These are phyloP conservation scores for Whitmania pigra DNA, from an alignment of 1,140 invertebrate genomes.

Conservation along the genomic window DNA sequence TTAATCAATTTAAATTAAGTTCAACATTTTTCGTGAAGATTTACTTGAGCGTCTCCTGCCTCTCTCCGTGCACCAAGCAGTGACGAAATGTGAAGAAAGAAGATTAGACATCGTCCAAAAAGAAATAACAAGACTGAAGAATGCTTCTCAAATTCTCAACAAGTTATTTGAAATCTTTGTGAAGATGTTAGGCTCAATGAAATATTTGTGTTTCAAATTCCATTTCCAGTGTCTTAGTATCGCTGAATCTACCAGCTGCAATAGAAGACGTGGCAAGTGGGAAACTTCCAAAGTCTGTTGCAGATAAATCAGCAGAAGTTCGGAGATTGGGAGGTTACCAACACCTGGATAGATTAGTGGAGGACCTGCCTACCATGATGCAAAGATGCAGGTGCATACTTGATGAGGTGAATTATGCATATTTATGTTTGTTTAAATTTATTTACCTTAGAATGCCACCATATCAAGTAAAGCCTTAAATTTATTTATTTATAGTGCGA, in stretches of 20 bases:
- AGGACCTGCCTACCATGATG: slow-evolving; percentile 75
- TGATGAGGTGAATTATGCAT: slow-evolving; percentile 56
- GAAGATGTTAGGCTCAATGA: not conserved
- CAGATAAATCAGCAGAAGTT: slow-evolving; percentile 64
- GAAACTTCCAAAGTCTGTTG: slow-evolving; percentile 70
- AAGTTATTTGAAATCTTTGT: slow-evolving; percentile 45
- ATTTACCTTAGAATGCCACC: too few relatives aligned
- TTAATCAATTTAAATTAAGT: not conserved
- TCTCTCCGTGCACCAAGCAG: slow-evolving; percentile 72
- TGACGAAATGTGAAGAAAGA: slow-evolving; percentile 66
- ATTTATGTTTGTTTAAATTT: not conserved
- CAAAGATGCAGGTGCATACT: slow-evolving; percentile 87
- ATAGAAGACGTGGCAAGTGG: slow-evolving; percentile 70
- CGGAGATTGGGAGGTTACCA: slow-evolving; percentile 41
- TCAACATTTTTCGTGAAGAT: slow-evolving; percentile 45
- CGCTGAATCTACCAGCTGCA: slow-evolving; percentile 87
- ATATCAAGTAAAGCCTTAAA: too few relatives aligned
- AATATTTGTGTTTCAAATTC: not conserved
- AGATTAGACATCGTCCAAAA: slow-evolving; percentile 63
- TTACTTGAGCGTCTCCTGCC: slow-evolving; percentile 76
- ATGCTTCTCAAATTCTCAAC: slow-evolving; percentile 78
- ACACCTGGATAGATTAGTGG: slow-evolving; percentile 48
- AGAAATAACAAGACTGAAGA: slow-evolving; percentile 62
- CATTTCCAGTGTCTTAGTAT: slow-evolving; percentile 64
- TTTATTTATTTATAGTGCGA: slow-evolving; percentile 50